Evolutionary conservation across 1,140 invertebrate species (phyloP), one percentile per base, ranked within the genome.

Genomic region (Drosophila funebris): DNA sequence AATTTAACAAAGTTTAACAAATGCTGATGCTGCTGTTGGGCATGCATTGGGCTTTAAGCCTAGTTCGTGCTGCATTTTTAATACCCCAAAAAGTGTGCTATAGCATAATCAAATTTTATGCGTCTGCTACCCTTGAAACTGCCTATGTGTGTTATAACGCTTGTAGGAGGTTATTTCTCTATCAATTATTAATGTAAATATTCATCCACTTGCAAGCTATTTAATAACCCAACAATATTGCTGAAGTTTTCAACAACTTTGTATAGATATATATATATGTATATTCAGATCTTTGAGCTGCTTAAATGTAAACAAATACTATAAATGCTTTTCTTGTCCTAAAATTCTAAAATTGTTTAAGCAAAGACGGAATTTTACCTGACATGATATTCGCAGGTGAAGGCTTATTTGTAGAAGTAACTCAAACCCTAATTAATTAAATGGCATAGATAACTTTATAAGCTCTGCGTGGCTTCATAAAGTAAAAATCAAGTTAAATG

Each of bases 1-100:
- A 78, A 87, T 85, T 71, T 71, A 87, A 87, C 62, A 61, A 77
- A 75, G 57, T 81, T 74, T 63, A 48, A 18, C 67, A 70, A 54
- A 70, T 63, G 60, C 22, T 37, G 29, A 13, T 13, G 48, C 3
- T 37, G 52, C n/a, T 56, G n/a, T 13, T 7, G 3, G 8, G 13
- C 31, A 52, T 48, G 39, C 27, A 27, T 22, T 56, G n/a, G 29
- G 11, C 60, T 66, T 66, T n/a, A 56, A 66, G 39, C 31, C 36
- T 11, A 11, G 16, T 1, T 36, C 16, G 16, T 44, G 52, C 22
- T 74, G 58, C 66, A 74, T 63, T 63, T 63, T 74, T 74, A 74
- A 70, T 74, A 22, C 67, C 57, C 66, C 43, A 27, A 63, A 74
- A 74, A 44, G 72, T 70, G 70, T 62, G 72, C 72, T 74, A 69